Evolutionary conservation across 2,797 vertebrate species (phyloP).

Genomic region (Acipenser oxyrinchus): DNA sequence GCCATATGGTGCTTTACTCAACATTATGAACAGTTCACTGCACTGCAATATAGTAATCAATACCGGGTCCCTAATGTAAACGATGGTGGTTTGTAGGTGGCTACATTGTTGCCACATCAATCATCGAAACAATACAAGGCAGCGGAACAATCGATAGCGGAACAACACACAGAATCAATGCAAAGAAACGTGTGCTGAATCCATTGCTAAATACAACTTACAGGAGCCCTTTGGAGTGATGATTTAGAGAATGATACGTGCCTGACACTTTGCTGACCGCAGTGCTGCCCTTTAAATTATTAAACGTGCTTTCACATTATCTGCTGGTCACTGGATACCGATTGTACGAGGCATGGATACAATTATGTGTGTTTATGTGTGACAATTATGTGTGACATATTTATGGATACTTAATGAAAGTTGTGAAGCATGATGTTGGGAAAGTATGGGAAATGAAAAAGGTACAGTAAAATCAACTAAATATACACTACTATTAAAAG

Average conservation of each 20-base stretch:
- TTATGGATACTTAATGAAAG: too few species aligned
- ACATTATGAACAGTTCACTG: conserved; percentile 17
- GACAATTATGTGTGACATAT: too few species aligned
- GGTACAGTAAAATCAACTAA: too few species aligned
- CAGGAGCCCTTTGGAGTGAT: conserved; percentile 28
- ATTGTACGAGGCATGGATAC: too few species aligned
- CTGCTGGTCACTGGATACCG: conserved; percentile 27
- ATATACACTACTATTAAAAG: too few species aligned
- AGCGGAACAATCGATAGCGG: conserved; percentile 32
- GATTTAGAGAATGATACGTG: conserved; percentile 44
- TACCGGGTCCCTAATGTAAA: conserved; percentile 19
- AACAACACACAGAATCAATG: conserved; percentile 27
- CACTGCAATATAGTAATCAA: conserved; percentile 13
- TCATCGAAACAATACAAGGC: conserved; percentile 29
- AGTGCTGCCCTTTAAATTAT: conserved; percentile 52
- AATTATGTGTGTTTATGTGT: too few species aligned
- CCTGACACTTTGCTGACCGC: conserved; percentile 36
- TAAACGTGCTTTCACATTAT: conserved; percentile 43
- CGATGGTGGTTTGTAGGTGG: conserved; percentile 11
- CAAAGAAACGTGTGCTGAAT: conserved; percentile 24
- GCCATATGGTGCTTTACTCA: conserved; percentile 12
- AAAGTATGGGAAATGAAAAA: too few species aligned
- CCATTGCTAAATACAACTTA: conserved; percentile 29
- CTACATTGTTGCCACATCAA: conserved; percentile 26
- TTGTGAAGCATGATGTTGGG: too few species aligned